Percentiles rank a stretch among this genome's conserved stretches.
These are phyloP conservation scores for Rhynchomys soricoides DNA, from an alignment of 2,113 vertebrate species.

Conservation along the genomic window DNA sequence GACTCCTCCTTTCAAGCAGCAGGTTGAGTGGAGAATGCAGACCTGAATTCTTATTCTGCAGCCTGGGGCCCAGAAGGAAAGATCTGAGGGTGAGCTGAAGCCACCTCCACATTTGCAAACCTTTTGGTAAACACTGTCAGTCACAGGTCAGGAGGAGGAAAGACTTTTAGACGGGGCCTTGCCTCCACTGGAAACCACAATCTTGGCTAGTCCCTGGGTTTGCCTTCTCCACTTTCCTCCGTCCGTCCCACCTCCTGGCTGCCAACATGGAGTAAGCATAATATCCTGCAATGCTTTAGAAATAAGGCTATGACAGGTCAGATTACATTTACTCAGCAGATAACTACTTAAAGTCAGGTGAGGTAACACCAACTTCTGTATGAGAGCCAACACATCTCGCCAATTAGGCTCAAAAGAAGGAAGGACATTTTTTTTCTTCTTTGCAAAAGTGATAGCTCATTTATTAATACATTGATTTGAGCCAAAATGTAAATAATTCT, in stretches of 20 bases:
- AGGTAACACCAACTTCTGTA: slow-evolving; percentile 41
- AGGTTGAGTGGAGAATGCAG: not conserved
- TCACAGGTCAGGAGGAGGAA: not conserved
- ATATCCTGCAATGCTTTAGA: not conserved
- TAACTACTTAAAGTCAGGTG: not conserved
- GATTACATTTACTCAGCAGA: not conserved
- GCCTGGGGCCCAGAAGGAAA: not conserved
- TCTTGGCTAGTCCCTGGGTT: not conserved
- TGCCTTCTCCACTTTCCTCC: not conserved
- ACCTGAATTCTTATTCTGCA: not conserved
- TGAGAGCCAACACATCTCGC: slow-evolving; percentile 40
- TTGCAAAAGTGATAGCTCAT: slow-evolving; percentile 36
- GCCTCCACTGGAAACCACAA: not conserved
- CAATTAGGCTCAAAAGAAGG: slow-evolving; percentile 15
- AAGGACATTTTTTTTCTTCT: not conserved
- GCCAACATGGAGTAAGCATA: not conserved
- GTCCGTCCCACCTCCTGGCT: not conserved
- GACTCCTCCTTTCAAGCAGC: not conserved
- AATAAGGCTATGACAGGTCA: not conserved
- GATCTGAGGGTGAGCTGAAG: not conserved
- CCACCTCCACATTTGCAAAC: not conserved
- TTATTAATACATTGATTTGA: slow-evolving; percentile 62
- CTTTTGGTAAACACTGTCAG: not conserved
- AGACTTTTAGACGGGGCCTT: too few relatives aligned
- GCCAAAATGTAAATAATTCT: slow-evolving; percentile 58